A percentile compares a stretch with the other conserved stretches of the same genome.
phyloP scores from a whole-genome alignment of 2,888 invertebrate species.

The Lycaena phlaeas region DNA sequence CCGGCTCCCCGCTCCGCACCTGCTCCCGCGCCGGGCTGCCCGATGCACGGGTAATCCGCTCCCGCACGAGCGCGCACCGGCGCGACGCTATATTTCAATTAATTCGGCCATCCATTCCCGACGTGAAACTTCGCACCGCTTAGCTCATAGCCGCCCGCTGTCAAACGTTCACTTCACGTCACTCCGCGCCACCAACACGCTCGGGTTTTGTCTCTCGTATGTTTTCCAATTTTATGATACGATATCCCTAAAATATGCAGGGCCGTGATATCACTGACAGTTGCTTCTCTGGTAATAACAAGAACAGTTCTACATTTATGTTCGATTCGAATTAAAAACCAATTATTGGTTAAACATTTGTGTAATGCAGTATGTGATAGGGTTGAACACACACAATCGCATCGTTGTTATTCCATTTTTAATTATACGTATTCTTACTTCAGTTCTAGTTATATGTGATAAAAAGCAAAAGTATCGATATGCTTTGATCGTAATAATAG shows the following conservation, averaged over 20 bases:
- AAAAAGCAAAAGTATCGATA: no score
- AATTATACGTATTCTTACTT: no score
- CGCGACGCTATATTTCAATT: constrained; percentile 68
- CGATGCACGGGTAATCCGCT: constrained; percentile 66
- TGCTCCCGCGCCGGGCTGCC: constrained; percentile 49
- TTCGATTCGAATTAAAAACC: constrained; percentile 12
- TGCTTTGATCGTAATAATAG: no score
- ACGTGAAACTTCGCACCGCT: constrained; percentile 49
- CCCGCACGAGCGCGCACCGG: constrained; percentile 41
- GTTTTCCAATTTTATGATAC: not conserved
- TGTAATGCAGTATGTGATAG: no score
- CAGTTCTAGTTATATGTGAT: no score
- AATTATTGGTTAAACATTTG: constrained; percentile 13
- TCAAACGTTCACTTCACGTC: constrained; percentile 29
- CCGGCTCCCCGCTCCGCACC: constrained; percentile 33
- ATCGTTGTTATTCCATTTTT: no score
- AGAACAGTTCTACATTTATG: constrained; percentile 5
- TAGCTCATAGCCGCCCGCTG: constrained; percentile 31
- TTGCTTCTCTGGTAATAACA: not conserved
- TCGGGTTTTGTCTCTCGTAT: constrained; percentile 20
- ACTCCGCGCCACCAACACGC: constrained; percentile 19
- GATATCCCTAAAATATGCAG: not conserved
- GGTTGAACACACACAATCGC: no score
- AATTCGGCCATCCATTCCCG: constrained; percentile 60
- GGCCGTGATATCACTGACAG: not conserved